phyloP scores from a whole-genome alignment of 1,140 invertebrate species.

The Phymorhynchus buccinoides region DNA sequence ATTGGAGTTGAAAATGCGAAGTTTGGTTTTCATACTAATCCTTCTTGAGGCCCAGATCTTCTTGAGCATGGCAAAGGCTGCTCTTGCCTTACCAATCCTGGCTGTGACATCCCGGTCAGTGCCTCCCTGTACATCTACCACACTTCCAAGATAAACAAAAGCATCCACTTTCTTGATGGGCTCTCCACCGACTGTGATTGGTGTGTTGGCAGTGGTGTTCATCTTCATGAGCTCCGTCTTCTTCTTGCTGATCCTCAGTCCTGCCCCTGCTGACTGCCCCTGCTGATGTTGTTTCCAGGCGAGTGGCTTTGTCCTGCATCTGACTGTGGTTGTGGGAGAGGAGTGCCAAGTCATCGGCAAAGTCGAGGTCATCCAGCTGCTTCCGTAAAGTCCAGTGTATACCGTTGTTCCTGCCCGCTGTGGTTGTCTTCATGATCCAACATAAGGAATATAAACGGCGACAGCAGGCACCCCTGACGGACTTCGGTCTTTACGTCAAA shows the following conservation, averaged over 20 bases:
- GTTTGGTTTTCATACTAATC: conserved; percentile 39
- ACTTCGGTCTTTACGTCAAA: too few relatives aligned
- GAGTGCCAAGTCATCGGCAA: too few relatives aligned
- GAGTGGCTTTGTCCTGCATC: too few relatives aligned
- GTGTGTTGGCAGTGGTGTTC: conserved; percentile 22
- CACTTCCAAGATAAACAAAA: conserved; percentile 2
- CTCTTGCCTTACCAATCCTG: conserved; percentile 38
- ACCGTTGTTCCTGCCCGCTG: too few relatives aligned
- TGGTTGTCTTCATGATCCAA: too few relatives aligned
- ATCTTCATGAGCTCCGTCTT: conserved; percentile 6
- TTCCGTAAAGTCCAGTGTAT: too few relatives aligned
- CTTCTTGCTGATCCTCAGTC: conserved; percentile 7
- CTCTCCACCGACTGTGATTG: conserved; percentile 14
- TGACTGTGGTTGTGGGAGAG: too few relatives aligned
- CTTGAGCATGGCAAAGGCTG: conserved; percentile 39
- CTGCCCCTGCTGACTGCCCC: too few relatives aligned
- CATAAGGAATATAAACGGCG: too few relatives aligned
- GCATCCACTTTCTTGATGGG: neutral
- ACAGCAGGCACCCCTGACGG: too few relatives aligned
- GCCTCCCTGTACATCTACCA: conserved; percentile 36
- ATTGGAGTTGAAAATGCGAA: conserved; percentile 49
- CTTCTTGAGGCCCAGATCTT: conserved; percentile 32
- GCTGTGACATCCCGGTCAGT: conserved; percentile 36
- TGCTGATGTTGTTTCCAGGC: too few relatives aligned
- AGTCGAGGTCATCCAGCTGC: too few relatives aligned